A percentile compares a stretch with the other conserved stretches of the same genome.
Evolutionary conservation across 2,797 vertebrate genomes (phyloP).

Genomic region (Podargus strigoides): DNA sequence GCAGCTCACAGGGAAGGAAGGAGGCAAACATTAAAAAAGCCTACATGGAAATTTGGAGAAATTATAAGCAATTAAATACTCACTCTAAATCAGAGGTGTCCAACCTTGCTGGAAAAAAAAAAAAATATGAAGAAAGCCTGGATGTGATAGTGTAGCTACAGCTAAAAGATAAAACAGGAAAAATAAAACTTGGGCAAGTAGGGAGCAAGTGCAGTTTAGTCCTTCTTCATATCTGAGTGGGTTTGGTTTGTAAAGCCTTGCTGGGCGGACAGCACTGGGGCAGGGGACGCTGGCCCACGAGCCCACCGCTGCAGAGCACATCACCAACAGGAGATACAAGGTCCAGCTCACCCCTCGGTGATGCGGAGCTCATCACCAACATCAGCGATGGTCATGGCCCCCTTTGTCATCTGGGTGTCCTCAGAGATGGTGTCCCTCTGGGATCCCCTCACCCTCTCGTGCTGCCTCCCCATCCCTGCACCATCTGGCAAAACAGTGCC

Average conservation of each 20-base stretch:
- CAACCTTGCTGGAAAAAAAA: neutral
- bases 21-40: neutral
- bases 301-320: rapidly evolving
- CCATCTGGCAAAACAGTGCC: rapidly evolving
- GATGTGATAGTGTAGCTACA: neutral
- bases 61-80: neutral
- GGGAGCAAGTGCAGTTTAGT: neutral
- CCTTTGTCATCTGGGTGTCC: neutral
- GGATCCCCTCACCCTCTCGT: rapidly evolving
- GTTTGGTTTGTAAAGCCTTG: neutral
- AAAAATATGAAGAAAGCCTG: neutral
- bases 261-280: neutral
- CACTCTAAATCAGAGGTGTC: neutral
- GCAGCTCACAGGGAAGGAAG: neutral
- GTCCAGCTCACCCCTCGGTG: rapidly evolving
- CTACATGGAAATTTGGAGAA: neutral
- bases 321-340: rapidly evolving
- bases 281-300: rapidly evolving
- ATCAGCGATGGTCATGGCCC: rapidly evolving
- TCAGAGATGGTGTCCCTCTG: rapidly evolving
- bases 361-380: rapidly evolving
- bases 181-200: neutral
- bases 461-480: neutral
- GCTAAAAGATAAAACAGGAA: neutral
- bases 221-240: neutral